These are phyloP conservation scores for Drosophila infuscata DNA, from an alignment of 2,888 invertebrate species.

Conservation along the genomic window DNA sequence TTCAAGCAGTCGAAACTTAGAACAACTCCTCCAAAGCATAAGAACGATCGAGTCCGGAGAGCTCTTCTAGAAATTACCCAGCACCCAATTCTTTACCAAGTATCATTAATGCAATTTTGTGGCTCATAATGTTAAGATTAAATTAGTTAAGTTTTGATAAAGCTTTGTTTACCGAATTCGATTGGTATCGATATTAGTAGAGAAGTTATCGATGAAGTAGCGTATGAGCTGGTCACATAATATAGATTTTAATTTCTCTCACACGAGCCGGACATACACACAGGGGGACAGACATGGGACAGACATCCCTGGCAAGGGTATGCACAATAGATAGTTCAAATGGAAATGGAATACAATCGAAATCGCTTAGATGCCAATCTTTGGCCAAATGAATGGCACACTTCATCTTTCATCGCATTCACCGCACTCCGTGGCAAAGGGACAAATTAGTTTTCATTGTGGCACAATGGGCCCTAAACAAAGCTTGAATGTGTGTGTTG, in stretches of 20 bases:
- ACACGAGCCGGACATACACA: neutral
- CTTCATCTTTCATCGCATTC: neutral
- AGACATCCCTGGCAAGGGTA: neutral
- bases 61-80: neutral
- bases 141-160: too few species aligned
- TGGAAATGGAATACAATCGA: neutral
- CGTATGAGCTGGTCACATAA: too few species aligned
- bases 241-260: neutral
- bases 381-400: neutral
- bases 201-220: too few species aligned
- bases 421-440: neutral
- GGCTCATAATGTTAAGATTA: too few species aligned
- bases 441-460: conserved; percentile 1
- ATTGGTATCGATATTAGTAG: neutral
- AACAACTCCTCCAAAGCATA: neutral
- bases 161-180: neutral
- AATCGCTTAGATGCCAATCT: neutral
- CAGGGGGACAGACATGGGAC: neutral
- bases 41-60: neutral
- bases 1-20: neutral
- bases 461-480: neutral
- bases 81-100: neutral
- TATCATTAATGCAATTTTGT: too few species aligned
- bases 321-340: neutral
- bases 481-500: neutral